Percentiles rank a stretch among this genome's conserved stretches.
Evolutionary conservation across 2,113 vertebrate genomes (phyloP).

Genomic region (Tringa solitaria): DNA sequence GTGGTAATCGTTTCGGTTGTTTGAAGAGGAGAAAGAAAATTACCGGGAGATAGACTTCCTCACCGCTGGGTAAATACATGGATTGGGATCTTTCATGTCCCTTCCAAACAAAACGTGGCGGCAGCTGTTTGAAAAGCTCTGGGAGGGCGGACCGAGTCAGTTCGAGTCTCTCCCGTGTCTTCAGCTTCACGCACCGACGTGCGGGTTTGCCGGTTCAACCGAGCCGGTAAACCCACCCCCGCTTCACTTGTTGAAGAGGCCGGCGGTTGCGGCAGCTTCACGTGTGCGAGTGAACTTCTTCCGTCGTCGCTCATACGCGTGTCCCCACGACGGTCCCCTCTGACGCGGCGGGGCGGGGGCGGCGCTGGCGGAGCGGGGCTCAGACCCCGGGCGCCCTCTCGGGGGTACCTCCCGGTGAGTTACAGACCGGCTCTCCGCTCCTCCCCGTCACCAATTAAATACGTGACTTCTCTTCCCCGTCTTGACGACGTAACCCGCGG

Average conservation of each 20-base stretch:
- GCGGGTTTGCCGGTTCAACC: not conserved
- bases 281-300: accelerated
- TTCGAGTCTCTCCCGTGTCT: accelerated
- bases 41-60: not conserved
- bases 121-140: not conserved
- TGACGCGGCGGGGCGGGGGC: not conserved
- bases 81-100: not conserved
- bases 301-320: accelerated
- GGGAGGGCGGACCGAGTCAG: not conserved
- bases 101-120: not conserved
- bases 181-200: no score
- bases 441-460: accelerated
- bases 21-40: not conserved
- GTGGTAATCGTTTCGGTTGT: not conserved
- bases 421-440: accelerated
- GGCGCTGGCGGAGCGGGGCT: not conserved
- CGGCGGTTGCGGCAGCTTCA: accelerated
- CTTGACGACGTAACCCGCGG: not conserved
- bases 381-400: not conserved
- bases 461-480: not conserved
- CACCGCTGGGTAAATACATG: accelerated
- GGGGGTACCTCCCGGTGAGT: accelerated
- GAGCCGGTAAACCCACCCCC: accelerated
- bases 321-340: not conserved
- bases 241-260: not conserved